These are phyloP conservation scores for Nysson spinosus DNA, from an alignment of 2,888 invertebrate species.

Conservation along the genomic window DNA sequence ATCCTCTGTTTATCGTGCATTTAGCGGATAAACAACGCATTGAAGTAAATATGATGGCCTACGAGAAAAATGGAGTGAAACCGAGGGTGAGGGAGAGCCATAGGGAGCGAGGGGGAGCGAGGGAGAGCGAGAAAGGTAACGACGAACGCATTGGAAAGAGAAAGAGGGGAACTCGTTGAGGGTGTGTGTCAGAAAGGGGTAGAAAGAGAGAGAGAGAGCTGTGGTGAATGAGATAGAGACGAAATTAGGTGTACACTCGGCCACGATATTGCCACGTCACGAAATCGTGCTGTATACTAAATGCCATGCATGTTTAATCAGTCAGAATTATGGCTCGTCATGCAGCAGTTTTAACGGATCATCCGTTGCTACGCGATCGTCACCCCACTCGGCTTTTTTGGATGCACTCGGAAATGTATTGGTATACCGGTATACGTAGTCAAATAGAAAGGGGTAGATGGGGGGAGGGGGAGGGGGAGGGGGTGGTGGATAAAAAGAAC, in stretches of 20 bases:
- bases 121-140: background rate
- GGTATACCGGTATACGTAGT: background rate
- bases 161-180: too few relatives aligned
- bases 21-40: slow-evolving; percentile 71
- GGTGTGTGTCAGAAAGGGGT: background rate
- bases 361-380: slow-evolving; percentile 60
- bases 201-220: background rate
- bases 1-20: slow-evolving; percentile 67
- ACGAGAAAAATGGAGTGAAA: slow-evolving; percentile 7
- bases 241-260: slow-evolving; percentile 13
- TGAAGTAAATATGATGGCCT: slow-evolving; percentile 52
- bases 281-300: slow-evolving; percentile 65
- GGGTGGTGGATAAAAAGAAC: too few relatives aligned
- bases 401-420: background rate
- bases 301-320: slow-evolving; percentile 73
- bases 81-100: background rate
- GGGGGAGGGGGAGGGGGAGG: too few relatives aligned
- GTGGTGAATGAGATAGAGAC: slow-evolving; percentile 3
- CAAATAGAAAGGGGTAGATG: too few relatives aligned
- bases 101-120: background rate
- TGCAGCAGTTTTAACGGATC: slow-evolving; percentile 69
- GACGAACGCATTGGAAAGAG: background rate
- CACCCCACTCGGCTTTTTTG: background rate
- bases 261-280: slow-evolving; percentile 61
- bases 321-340: slow-evolving; percentile 72